These are phyloP conservation scores for Euzophera pinguis DNA, from an alignment of 2,888 invertebrate species.

Conservation along the genomic window DNA sequence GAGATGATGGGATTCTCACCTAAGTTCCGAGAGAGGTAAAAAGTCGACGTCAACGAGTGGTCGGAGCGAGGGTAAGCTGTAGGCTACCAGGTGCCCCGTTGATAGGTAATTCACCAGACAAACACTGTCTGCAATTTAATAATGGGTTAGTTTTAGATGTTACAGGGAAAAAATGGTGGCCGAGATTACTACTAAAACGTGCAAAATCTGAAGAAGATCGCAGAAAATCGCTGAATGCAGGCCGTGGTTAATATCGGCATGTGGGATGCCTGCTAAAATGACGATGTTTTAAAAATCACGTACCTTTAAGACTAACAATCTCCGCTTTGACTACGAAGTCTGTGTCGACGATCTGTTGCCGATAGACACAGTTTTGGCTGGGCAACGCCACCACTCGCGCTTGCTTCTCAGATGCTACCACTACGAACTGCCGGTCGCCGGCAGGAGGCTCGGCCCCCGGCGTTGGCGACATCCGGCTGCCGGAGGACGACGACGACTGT, in stretches of 20 bases:
- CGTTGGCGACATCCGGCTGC: constrained; percentile 89
- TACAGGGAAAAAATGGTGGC: neutral
- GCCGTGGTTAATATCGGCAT: too few relatives aligned
- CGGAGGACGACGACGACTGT: constrained; percentile 73
- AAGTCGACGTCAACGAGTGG: constrained; percentile 96
- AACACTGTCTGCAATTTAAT: constrained; percentile 87
- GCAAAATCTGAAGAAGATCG: too few relatives aligned
- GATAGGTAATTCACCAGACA: constrained; percentile 97
- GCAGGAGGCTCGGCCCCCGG: constrained; percentile 60
- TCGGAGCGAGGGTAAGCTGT: constrained; percentile 97
- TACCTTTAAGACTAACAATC: constrained; percentile 94
- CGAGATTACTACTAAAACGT: too few relatives aligned
- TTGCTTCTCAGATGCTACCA: constrained; percentile 96
- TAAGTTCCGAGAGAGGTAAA: constrained; percentile 95
- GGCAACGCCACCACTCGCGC: constrained; percentile 96
- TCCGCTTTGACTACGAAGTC: constrained; percentile 97
- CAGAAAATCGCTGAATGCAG: too few relatives aligned
- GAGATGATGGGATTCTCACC: constrained; percentile 77
- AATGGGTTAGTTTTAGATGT: neutral
- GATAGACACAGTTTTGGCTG: constrained; percentile 96
- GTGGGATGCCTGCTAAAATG: too few relatives aligned
- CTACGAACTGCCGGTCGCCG: constrained; percentile 94
- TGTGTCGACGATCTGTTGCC: constrained; percentile 94
- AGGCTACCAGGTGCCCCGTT: constrained; percentile 95
- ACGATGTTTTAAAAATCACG: neutral